Base-by-base conservation (phyloP, 2,113 vertebrate species). In the Silurus meridionalis region DNA sequence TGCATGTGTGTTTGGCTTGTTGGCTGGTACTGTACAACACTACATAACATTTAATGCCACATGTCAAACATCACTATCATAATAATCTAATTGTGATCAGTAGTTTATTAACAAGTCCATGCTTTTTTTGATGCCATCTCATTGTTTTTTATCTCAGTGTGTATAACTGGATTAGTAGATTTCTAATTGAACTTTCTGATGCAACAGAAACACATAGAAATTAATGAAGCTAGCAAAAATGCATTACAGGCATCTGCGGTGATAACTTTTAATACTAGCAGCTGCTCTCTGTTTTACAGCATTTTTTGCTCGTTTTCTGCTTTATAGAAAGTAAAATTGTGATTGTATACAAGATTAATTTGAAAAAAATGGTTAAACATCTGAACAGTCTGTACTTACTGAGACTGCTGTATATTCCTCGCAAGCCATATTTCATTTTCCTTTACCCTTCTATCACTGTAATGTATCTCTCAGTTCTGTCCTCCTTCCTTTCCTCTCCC, bases 401-500 rank as follows among this genome's bases (percentile, higher is more conserved):
- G 55, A 14, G 17, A 66, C 21, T 64, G 17, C 5, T 77, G 3
- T 57, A 25, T 8, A 48, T 80, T 71, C 28, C 61, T 78, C 15
- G 63, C 17, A 28, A 55, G 17, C 50, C 23, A 25, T 52, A 8
- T 80, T 85, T 89, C 60, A 87, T 60, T 67, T 80, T 71, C 69
- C 63, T 87, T 81, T 57, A 23, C 91, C 91, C 93, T 80, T 81
- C 53, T 60, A 23, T 80, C 57, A 64, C 60, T 86, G 37, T 91
- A 89, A 82, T 91, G 8, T 64, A 9, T 84, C 21, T 79, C 46
- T 83, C 25, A 5, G 55, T 53, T 85, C 25, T 84, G 50, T 84
- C 23, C 78, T 28, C 37, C 64, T 87, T 63, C 82, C 77, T 90
- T 86, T 91, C 87, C 94, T 93, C 79, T 96, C 28, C 91, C 90